Evolutionary conservation across 2,888 invertebrate genomes (phyloP).

Genomic region (Leucophenga maculata): DNA sequence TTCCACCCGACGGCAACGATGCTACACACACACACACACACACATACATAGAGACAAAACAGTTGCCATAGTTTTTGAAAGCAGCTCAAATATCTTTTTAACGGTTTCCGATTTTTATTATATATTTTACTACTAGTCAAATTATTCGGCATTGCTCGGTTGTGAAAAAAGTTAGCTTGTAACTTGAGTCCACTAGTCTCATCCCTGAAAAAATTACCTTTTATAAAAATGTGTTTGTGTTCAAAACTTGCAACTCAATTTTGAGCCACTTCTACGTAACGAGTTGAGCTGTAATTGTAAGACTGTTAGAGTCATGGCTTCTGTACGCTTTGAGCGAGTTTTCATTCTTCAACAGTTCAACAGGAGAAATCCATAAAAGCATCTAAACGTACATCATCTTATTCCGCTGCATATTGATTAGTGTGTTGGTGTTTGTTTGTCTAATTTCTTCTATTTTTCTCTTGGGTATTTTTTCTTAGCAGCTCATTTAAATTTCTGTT

Average conservation of each 20-base stretch:
- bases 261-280: no score
- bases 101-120: conserved; percentile 64
- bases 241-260: no score
- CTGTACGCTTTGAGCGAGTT: no score
- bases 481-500: conserved; percentile 60
- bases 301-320: no score
- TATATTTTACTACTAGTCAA: conserved; percentile 21
- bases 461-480: conserved; percentile 31
- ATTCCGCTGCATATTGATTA: neutral
- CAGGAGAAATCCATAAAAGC: neutral
- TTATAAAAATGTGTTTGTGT: no score
- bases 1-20: conserved; percentile 23
- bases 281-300: no score
- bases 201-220: no score
- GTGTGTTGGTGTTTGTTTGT: conserved; percentile 47
- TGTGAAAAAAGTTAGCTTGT: no score
- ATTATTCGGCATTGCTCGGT: no score
- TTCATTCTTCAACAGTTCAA: no score
- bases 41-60: conserved; percentile 25
- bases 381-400: neutral
- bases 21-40: neutral
- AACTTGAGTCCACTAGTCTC: no score
- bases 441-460: conserved; percentile 39
- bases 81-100: conserved; percentile 51
- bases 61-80: conserved; percentile 48